A percentile compares a stretch with the other conserved stretches of the same genome.
These are phyloP conservation scores for Chiloscyllium plagiosum DNA, from an alignment of 2,113 vertebrate species.

Conservation along the genomic window DNA sequence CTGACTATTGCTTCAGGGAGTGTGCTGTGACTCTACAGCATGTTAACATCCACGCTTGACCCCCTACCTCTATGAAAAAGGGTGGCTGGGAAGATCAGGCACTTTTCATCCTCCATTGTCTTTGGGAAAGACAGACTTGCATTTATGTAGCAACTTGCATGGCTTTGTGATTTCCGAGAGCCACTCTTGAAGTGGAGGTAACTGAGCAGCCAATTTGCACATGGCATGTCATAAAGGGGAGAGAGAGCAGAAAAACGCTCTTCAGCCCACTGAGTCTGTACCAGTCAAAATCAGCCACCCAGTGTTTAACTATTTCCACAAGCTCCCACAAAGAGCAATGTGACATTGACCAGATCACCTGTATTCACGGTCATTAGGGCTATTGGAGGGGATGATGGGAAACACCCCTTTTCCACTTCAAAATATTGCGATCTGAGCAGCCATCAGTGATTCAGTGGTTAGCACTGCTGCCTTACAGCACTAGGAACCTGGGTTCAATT, in stretches of 20 bases:
- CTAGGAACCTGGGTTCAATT: no score
- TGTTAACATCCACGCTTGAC: no score
- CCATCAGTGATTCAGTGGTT: background rate
- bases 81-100: background rate
- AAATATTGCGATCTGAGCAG: background rate
- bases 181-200: background rate
- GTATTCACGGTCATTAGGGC: background rate
- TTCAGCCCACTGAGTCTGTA: no score
- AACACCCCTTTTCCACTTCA: background rate
- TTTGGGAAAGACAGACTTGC: background rate
- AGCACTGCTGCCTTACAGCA: no score
- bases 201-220: background rate
- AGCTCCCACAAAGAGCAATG: background rate
- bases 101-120: background rate
- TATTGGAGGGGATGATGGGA: background rate
- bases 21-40: background rate
- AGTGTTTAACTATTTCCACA: no score
- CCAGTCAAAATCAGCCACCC: no score
- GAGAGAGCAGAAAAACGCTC: no score
- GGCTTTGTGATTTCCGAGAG: background rate
- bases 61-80: no score
- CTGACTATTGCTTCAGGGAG: background rate
- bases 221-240: background rate
- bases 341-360: background rate
- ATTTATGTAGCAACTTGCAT: background rate